Conservation (phyloP, 2,888 invertebrate genomes). For the Conomelus anceps region DNA sequence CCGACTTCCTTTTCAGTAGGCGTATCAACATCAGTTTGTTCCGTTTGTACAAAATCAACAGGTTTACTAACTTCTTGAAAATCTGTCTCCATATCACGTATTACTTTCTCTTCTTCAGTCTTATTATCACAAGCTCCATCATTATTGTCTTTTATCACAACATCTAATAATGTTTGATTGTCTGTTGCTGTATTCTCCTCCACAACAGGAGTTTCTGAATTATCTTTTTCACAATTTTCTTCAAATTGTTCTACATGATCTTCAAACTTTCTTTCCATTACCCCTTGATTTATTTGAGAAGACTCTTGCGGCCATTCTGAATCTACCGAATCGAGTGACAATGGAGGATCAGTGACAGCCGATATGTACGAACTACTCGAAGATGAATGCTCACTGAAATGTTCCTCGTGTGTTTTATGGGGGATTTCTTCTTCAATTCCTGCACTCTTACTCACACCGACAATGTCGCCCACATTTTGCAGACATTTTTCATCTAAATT, state of each 20-base stretch:
- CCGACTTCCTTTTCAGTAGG: too few species aligned
- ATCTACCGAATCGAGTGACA: background rate
- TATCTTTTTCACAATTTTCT: too few species aligned
- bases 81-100: background rate
- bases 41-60: background rate
- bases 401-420: background rate
- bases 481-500: background rate
- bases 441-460: too few species aligned
- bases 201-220: background rate
- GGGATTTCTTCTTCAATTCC: background rate
- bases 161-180: too few species aligned
- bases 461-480: background rate
- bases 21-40: background rate
- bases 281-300: background rate
- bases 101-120: background rate
- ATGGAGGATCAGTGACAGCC: background rate
- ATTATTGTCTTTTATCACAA: too few species aligned
- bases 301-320: background rate
- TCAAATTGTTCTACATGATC: too few species aligned
- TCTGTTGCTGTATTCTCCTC: too few species aligned
- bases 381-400: background rate
- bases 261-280: too few species aligned
- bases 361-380: background rate
- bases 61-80: background rate
- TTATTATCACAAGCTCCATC: background rate